Base-by-base conservation (phyloP, 2,797 vertebrate species). In the Sebastes hubbsi region DNA sequence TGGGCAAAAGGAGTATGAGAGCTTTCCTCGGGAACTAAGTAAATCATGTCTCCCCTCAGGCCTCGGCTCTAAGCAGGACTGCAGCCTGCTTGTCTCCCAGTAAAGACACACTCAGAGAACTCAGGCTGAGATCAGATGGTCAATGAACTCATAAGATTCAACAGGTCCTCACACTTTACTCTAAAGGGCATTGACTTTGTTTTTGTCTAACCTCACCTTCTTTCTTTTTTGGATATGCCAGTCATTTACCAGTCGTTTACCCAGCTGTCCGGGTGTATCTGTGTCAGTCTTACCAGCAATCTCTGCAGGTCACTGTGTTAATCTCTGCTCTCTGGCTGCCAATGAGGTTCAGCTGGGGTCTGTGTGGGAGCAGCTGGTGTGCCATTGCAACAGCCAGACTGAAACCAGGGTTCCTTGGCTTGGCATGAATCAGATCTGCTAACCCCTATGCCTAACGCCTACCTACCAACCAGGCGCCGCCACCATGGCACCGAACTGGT, bases 221-320 rank as follows among this genome's bases (percentile, higher is more conserved):
- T 84, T 84, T 66, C 54, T 70, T 69, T 69, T 84, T 72, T 38
- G 78, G 82, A n/a, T 60, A 55, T 83, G 78, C 64, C 65, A 69
- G 61, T 68, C 60, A 58, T 65, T 88, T 75, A 76, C 64, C 75
- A 87, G 86, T 88, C 87, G 80, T 77, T 88, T 84, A 61, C 85
- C 77, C 94, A 94, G 94, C 92, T 95, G 93, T 91, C 91, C 8
- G 30, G 79, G 75, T 75, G 85, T 85, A 85, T 94, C 89, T 89
- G 78, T 88, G 88, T 94, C 92, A 87, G 84, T 76, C 80, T 86
- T 85, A 81, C 84, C 77, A 86, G 88, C 87, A 89, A 89, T 82
- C 88, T 92, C 90, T 93, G 89, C 92, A 91, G 94, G 93, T 94
- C 90, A 92, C 77, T 65, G 83, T 94, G 91, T 88, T 94, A 93